Percentiles rank a stretch among this genome's conserved stretches.
These are phyloP conservation scores for Anolis apletophallus DNA, from an alignment of 2,797 vertebrate genomes.

Conservation along the genomic window DNA sequence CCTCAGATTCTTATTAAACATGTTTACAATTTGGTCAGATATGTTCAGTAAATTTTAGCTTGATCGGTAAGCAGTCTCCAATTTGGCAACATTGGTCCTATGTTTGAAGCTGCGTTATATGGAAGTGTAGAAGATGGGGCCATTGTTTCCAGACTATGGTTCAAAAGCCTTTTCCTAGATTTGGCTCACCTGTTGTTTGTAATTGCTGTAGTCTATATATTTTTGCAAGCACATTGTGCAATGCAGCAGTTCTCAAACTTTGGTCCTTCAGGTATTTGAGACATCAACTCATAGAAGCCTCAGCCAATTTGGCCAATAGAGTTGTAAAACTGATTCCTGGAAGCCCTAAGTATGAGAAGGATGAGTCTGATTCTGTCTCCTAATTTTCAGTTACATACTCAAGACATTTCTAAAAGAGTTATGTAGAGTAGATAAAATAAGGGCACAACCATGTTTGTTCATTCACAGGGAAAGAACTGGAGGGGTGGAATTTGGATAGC, in stretches of 20 bases:
- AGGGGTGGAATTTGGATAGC: too few species aligned
- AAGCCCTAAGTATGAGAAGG: too few species aligned
- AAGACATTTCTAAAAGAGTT: neutral
- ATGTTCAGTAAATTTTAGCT: neutral
- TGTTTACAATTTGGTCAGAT: neutral
- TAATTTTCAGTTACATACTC: neutral
- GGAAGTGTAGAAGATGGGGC: too few species aligned
- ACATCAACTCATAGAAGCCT: too few species aligned
- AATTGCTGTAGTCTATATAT: neutral
- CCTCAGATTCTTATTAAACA: neutral
- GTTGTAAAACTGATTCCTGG: too few species aligned
- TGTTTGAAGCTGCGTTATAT: too few species aligned
- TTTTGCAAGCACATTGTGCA: neutral
- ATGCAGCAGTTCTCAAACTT: too few species aligned
- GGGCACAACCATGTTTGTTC: too few species aligned
- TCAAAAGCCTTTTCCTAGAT: neutral
- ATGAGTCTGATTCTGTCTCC: neutral
- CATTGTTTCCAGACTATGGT: neutral
- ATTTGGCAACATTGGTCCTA: too few species aligned
- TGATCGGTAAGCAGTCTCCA: neutral
- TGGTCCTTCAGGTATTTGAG: too few species aligned
- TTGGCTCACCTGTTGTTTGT: neutral
- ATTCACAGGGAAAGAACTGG: neutral
- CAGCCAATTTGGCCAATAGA: too few species aligned
- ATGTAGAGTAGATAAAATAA: neutral